Conservation (phyloP, 2,113 vertebrate species). For the Andinoacara biseriatus region DNA sequence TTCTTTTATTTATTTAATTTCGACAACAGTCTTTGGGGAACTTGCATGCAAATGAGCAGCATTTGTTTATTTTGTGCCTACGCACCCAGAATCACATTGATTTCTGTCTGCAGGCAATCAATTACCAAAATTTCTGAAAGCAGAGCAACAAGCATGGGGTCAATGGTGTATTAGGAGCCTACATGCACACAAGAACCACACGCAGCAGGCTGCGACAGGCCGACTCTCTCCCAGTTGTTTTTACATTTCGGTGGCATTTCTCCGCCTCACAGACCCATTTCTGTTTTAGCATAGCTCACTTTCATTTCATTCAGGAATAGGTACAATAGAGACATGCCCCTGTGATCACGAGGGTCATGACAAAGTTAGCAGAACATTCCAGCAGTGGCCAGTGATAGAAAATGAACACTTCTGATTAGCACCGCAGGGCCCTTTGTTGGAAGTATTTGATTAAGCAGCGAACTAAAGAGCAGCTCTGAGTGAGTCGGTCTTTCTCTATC, state of each 20-base stretch:
- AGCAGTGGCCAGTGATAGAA: neutral
- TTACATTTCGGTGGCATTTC: neutral
- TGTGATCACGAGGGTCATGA: neutral
- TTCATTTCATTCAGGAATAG: neutral
- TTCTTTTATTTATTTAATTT: conserved; percentile 32
- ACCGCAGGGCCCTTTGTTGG: conserved; percentile 23
- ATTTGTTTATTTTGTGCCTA: conserved; percentile 44
- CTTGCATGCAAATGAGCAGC: conserved; percentile 37
- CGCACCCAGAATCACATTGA: conserved; percentile 29
- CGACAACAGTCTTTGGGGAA: conserved; percentile 13
- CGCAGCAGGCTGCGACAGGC: neutral
- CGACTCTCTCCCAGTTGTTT: neutral
- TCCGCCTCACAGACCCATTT: neutral
- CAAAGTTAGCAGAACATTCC: neutral
- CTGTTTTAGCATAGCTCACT: neutral
- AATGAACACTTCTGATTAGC: conserved; percentile 37
- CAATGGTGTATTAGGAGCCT: neutral
- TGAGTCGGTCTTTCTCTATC: neutral
- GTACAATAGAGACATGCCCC: neutral
- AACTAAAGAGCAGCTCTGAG: conserved; percentile 25
- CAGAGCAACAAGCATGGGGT: conserved; percentile 14
- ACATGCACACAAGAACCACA: neutral
- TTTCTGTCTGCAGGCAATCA: conserved; percentile 55
- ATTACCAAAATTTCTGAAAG: conserved; percentile 34
- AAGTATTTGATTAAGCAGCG: conserved; percentile 49